Percentiles rank a stretch among this genome's conserved stretches.
These are phyloP conservation scores for Sarcophaga peregrina DNA, from an alignment of 1,140 invertebrate species.

Conservation along the genomic window DNA sequence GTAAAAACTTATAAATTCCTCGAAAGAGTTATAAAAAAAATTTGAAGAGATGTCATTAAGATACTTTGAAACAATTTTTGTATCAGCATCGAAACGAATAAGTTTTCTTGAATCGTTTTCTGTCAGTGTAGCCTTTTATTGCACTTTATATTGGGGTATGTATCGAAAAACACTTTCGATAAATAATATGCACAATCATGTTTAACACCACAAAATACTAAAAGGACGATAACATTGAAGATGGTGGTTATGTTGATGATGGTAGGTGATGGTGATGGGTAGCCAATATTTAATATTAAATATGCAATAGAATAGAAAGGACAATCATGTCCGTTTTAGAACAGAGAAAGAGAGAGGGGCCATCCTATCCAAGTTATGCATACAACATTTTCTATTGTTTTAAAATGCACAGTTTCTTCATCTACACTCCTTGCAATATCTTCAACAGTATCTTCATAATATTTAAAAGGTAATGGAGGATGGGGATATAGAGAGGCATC, in stretches of 20 bases:
- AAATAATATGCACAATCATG: conserved; percentile 40
- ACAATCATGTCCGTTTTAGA: not conserved
- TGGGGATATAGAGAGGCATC: not conserved
- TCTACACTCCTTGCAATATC: not conserved
- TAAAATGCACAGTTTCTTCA: conserved; percentile 25
- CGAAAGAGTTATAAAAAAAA: too few species aligned
- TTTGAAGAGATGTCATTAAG: too few species aligned
- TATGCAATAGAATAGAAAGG: conserved; percentile 22
- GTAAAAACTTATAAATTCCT: too few species aligned
- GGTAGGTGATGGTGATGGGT: not conserved
- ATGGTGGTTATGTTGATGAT: too few species aligned
- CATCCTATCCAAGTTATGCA: not conserved
- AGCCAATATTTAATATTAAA: conserved; percentile 28
- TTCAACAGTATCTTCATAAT: not conserved
- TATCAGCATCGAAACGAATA: too few species aligned
- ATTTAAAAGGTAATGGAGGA: not conserved
- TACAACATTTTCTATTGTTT: not conserved
- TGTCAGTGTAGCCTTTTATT: too few species aligned
- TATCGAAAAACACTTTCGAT: conserved; percentile 37
- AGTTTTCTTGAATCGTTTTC: too few species aligned
- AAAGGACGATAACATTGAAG: not conserved
- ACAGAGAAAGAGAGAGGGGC: not conserved
- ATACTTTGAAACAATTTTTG: too few species aligned
- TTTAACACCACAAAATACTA: conserved; percentile 22
- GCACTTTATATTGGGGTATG: too few species aligned